A percentile compares a stretch with the other conserved stretches of the same genome.
Conservation (phyloP, 2,113 vertebrate genomes). For the Ictalurus furcatus region DNA sequence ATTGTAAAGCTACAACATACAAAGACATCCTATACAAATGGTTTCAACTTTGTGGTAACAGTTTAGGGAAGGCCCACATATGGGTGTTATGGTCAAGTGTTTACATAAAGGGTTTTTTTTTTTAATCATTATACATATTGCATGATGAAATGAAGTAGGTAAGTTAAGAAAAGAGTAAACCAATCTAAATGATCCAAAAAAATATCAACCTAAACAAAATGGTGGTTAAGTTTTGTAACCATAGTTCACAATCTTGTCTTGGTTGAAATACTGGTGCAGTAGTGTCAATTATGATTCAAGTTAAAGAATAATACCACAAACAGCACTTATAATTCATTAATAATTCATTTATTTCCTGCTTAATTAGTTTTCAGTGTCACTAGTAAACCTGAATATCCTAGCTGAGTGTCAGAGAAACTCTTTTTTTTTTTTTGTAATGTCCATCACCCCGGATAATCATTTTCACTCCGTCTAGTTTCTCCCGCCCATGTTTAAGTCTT, state of each 20-base stretch:
- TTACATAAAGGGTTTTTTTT: not conserved
- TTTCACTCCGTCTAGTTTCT: not conserved
- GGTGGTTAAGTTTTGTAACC: not conserved
- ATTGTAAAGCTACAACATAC: not conserved
- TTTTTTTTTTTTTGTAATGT: not conserved
- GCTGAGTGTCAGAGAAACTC: not conserved
- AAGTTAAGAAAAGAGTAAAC: not conserved
- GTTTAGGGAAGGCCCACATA: not conserved
- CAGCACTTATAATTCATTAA: not conserved
- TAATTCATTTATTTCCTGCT: not conserved
- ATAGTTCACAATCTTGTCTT: not conserved
- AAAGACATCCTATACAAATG: not conserved
- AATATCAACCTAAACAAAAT: not conserved
- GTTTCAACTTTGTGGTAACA: not conserved
- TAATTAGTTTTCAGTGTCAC: not conserved
- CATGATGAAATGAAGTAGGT: not conserved
- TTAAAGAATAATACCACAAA: not conserved
- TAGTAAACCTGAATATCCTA: not conserved
- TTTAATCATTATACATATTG: not conserved
- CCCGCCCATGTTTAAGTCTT: not conserved
- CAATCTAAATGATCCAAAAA: not conserved
- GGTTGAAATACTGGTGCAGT: not conserved
- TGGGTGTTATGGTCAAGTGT: not conserved
- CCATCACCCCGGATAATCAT: not conserved
- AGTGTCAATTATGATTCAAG: not conserved